Conservation (phyloP, 2,888 invertebrate genomes). For the Unio delphinus region DNA sequence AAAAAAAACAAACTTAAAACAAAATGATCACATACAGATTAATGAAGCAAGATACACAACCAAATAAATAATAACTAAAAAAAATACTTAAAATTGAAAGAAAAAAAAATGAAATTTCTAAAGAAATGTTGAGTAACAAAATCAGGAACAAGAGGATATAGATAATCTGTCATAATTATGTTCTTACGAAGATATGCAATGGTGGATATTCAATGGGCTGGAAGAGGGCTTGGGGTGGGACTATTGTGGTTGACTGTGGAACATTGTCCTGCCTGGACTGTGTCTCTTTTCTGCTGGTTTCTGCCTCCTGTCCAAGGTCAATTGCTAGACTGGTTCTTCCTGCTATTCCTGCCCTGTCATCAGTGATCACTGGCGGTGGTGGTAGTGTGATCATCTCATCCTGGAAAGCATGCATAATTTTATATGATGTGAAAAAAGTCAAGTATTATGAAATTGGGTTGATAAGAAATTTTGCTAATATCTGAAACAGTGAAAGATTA, state of each 20-base stretch:
- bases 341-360: slow-evolving; percentile 17
- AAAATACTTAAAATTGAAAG: too few species aligned
- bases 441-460: not conserved
- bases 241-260: slow-evolving; percentile 25
- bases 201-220: slow-evolving; percentile 67
- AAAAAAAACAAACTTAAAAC: too few species aligned
- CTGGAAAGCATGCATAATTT: slow-evolving; percentile 27
- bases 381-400: slow-evolving; percentile 63
- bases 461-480: too few species aligned
- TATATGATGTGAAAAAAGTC: not conserved
- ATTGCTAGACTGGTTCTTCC: slow-evolving; percentile 29
- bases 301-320: slow-evolving; percentile 21
- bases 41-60: too few species aligned
- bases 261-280: slow-evolving; percentile 22
- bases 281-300: slow-evolving; percentile 12
- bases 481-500: too few species aligned
- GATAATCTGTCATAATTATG: not conserved
- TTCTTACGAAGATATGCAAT: slow-evolving; percentile 70
- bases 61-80: too few species aligned
- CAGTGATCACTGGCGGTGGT: slow-evolving; percentile 30
- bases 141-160: too few species aligned
- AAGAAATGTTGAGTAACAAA: too few species aligned
- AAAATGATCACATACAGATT: too few species aligned
- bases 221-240: slow-evolving; percentile 62
- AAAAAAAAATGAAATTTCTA: too few species aligned